These are phyloP conservation scores for Catalaphyllia jardinei DNA, from an alignment of 64 coral and sea anemone genomes.

Conservation along the genomic window DNA sequence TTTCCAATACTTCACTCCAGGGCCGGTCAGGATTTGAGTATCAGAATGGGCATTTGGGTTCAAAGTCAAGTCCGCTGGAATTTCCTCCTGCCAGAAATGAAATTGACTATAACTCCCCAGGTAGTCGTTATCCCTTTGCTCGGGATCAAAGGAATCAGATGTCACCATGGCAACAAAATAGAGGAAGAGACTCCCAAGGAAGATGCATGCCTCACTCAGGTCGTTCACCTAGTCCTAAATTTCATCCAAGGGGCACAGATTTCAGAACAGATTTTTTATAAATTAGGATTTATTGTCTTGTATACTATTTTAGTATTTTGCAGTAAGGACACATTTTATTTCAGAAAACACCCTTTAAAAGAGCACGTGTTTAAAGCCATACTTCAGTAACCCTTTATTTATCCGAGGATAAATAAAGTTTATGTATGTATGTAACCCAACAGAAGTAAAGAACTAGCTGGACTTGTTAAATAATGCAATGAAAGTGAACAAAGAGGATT, in stretches of 20 bases:
- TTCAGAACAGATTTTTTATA: not conserved
- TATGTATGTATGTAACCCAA: too few species aligned
- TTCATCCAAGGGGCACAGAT: not conserved
- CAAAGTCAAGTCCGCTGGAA: not conserved
- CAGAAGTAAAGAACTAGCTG: too few species aligned
- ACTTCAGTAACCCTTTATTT: too few species aligned
- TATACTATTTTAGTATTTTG: too few species aligned
- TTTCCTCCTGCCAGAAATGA: not conserved
- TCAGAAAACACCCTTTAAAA: too few species aligned
- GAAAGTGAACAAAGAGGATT: too few species aligned
- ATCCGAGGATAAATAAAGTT: too few species aligned
- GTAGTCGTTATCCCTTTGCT: not conserved
- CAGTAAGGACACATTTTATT: too few species aligned
- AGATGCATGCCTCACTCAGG: not conserved
- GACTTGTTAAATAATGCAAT: too few species aligned
- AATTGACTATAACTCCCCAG: not conserved
- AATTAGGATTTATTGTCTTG: too few species aligned
- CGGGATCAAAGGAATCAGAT: not conserved
- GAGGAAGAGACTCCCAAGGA: not conserved
- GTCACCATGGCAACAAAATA: slow-evolving; percentile 47
- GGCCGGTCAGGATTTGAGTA: too few species aligned
- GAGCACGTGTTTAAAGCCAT: too few species aligned
- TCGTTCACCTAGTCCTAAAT: not conserved
- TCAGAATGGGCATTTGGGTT: not conserved
- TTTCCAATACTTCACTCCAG: not conserved